Evolutionary conservation across 2,888 invertebrate species (phyloP).

Genomic region (Tetranychus truncatus): DNA sequence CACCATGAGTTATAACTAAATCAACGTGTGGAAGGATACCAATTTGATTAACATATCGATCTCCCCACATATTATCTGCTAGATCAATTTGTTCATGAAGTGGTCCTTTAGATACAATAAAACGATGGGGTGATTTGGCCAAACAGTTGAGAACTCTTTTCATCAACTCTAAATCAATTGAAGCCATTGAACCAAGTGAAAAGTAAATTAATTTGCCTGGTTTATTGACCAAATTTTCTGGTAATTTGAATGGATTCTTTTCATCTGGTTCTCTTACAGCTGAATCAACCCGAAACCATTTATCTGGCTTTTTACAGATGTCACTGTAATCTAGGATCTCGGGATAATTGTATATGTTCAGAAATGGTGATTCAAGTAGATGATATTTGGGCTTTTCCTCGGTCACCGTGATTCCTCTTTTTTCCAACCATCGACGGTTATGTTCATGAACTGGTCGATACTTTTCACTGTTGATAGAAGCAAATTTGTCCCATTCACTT

Average conservation of each 20-base stretch:
- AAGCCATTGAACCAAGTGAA: conserved; percentile 4
- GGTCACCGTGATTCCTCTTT: neutral
- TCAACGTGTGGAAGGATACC: neutral
- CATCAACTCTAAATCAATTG: neutral
- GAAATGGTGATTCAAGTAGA: neutral
- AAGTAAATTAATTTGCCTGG: conserved; percentile 9
- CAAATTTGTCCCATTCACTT: neutral
- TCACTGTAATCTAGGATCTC: neutral
- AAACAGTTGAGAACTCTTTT: neutral
- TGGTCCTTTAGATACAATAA: conserved; percentile 6
- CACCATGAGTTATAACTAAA: neutral
- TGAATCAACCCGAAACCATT: neutral
- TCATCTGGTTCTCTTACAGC: neutral
- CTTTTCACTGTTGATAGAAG: neutral
- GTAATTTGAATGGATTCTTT: neutral
- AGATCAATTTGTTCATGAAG: neutral
- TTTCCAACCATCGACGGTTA: neutral
- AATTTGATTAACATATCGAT: neutral
- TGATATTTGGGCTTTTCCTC: neutral
- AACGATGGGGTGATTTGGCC: conserved; percentile 4
- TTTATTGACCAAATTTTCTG: conserved; percentile 1
- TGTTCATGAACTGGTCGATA: neutral
- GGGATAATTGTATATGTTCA: conserved; percentile 8
- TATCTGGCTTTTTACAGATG: neutral
- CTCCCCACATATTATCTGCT: neutral